Conservation (phyloP, 64 coral and sea anemone genomes). For the Montipora capricornis region DNA sequence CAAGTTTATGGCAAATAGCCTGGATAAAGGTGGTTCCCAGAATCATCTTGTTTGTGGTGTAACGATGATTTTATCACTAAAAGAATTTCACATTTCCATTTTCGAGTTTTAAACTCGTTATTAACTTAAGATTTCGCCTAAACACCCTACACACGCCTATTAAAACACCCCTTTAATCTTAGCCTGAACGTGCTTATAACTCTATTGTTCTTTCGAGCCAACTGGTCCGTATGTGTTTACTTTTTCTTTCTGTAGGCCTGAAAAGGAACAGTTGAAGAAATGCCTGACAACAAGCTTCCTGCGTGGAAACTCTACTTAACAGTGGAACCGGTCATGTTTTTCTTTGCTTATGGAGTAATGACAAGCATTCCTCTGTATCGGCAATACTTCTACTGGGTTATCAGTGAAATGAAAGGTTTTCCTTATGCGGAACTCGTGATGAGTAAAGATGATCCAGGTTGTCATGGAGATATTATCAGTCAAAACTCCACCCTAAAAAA, state of each 20-base stretch:
- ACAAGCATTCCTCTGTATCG: conserved; percentile 73
- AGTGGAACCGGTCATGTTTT: conserved; percentile 93
- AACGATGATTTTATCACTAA: too few relatives aligned
- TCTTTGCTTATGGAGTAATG: conserved; percentile 88
- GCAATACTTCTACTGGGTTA: conserved; percentile 85
- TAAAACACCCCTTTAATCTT: too few relatives aligned
- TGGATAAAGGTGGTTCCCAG: too few relatives aligned
- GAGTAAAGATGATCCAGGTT: conserved; percentile 7
- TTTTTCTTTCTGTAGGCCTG: background rate
- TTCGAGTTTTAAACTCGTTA: too few relatives aligned
- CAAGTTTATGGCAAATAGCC: too few relatives aligned
- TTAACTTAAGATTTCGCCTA: too few relatives aligned
- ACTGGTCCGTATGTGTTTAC: background rate
- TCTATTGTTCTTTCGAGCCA: too few relatives aligned
- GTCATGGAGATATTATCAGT: conserved; percentile 18
- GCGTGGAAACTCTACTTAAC: conserved; percentile 75
- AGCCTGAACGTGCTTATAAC: too few relatives aligned
- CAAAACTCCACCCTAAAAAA: conserved; percentile 41
- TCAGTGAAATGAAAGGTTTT: conserved; percentile 89
- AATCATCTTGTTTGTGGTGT: too few relatives aligned
- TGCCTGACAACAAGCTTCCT: conserved; percentile 26
- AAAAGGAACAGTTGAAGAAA: background rate
- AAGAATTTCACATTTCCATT: too few relatives aligned
- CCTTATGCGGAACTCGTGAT: conserved; percentile 57
- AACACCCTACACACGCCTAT: too few relatives aligned